Evolutionary conservation across 2,888 invertebrate species (phyloP).

Genomic region (Seira ritae): DNA sequence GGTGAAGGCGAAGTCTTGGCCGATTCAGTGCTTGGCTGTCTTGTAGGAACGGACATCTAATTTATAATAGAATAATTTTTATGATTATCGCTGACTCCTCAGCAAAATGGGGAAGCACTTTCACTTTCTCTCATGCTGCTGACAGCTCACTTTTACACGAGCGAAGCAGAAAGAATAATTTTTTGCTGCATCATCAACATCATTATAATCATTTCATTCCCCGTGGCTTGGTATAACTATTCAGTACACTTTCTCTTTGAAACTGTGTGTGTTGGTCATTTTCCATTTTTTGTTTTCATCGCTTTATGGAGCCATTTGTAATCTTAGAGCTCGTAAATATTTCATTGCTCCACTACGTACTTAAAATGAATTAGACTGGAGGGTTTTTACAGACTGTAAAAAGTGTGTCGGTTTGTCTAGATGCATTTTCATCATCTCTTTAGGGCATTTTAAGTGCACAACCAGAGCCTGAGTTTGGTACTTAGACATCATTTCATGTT

Average conservation of each 20-base stretch:
- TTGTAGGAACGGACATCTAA: conserved; percentile 72
- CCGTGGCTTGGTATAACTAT: not conserved
- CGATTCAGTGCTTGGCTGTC: conserved; percentile 74
- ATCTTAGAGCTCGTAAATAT: conserved; percentile 16
- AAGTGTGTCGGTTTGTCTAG: not conserved
- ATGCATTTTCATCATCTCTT: conserved; percentile 2
- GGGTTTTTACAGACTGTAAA: conserved; percentile 5
- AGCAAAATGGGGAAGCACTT: not conserved
- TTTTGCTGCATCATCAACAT: conserved; percentile 23
- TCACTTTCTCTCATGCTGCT: not conserved
- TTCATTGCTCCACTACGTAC: not conserved
- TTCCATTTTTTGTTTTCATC: conserved; percentile 1
- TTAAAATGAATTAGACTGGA: conserved; percentile 6
- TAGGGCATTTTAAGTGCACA: too few relatives aligned
- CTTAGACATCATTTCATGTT: too few relatives aligned
- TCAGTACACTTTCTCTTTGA: too few relatives aligned
- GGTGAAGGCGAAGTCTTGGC: conserved; percentile 73
- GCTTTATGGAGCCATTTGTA: conserved; percentile 10
- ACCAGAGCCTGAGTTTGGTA: not conserved
- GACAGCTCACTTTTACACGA: not conserved
- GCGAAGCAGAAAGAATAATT: not conserved
- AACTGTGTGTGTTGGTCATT: not conserved
- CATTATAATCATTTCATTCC: conserved; percentile 28
- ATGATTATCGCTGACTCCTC: conserved; percentile 27
- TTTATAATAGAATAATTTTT: conserved; percentile 52